A percentile compares a stretch with the other conserved stretches of the same genome.
phyloP scores from a whole-genome alignment of 2,797 vertebrate species.

The Mallotus villosus region DNA sequence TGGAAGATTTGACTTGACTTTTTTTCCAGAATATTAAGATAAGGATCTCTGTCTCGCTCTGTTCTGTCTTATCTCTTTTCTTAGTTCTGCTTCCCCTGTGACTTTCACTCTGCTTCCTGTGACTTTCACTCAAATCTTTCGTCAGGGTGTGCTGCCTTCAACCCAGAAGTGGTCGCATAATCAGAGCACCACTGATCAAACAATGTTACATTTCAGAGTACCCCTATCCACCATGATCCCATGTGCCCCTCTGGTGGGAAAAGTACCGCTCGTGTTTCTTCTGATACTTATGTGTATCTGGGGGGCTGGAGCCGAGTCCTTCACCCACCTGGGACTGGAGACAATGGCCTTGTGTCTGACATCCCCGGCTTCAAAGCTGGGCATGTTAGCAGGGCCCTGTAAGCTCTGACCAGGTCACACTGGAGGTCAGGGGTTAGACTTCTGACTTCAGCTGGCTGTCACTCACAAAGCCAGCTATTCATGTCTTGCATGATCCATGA shows the following conservation, averaged over 20 bases:
- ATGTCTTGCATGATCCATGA: no score
- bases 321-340: no score
- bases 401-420: neutral
- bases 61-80: neutral
- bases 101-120: neutral
- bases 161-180: no score
- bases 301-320: no score
- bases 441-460: no score
- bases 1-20: neutral
- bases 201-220: neutral
- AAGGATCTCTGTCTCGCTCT: neutral
- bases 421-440: neutral
- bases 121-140: neutral
- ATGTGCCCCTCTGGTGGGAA: no score
- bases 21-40: slow-evolving; percentile 2
- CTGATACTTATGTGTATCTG: no score
- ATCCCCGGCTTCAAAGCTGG: neutral
- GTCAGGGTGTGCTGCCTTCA: neutral
- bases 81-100: neutral
- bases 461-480: no score
- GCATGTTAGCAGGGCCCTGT: neutral
- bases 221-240: neutral
- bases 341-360: no score
- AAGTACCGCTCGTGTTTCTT: no score
- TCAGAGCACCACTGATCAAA: neutral